Evolutionary conservation across 1,140 invertebrate genomes (phyloP), one percentile per base, ranked within the genome.

Genomic region (Hypsibius dujardini): DNA sequence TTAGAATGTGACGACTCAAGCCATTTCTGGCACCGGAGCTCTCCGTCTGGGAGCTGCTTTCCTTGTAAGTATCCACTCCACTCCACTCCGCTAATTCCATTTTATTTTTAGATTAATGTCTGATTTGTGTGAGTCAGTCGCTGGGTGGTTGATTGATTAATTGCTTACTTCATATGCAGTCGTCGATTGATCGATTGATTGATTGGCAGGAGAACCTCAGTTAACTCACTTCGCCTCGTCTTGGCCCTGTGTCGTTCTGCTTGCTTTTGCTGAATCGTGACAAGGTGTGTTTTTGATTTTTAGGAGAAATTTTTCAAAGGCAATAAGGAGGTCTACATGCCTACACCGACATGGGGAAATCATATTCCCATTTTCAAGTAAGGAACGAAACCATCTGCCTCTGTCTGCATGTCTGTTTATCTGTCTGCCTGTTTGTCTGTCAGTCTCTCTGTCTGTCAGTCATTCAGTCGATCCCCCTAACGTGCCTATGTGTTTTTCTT

Each of bases 341-440:
- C 95, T 28, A 84, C 85, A n/a, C 95, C 95, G 7, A 89, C 95
- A 0, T 99, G 96, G 96, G 95, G 93, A 70, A 99, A 99, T 80
- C 96, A 99, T 79, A 87, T 85, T 1, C 91, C 93, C 47, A 85
- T 98, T 74, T 95, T 96, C 81, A 94, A 91, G 81, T 83, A 78
- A 78, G 72, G 40, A 42, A 62, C 45, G 45, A 62, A 2, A 40
- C 28, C 47, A 50, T 72, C 47, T 2, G 45, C 42, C 45, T 12
- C n/a, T 15, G 47, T 70, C 47, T 56, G 45, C 45, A 15, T 12
- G 7, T 7, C 7, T 69, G 67, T 69, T 46, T 7, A 28, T 69
- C 28, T 12, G 15, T 45, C 67, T 12, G 42, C 42, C 28, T 28
- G 56, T 28, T 46, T 69, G 56, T 46, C 67, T 12, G 28, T 28